These are phyloP conservation scores for Drosophila varians DNA, from an alignment of 1,140 invertebrate genomes.

Conservation along the genomic window DNA sequence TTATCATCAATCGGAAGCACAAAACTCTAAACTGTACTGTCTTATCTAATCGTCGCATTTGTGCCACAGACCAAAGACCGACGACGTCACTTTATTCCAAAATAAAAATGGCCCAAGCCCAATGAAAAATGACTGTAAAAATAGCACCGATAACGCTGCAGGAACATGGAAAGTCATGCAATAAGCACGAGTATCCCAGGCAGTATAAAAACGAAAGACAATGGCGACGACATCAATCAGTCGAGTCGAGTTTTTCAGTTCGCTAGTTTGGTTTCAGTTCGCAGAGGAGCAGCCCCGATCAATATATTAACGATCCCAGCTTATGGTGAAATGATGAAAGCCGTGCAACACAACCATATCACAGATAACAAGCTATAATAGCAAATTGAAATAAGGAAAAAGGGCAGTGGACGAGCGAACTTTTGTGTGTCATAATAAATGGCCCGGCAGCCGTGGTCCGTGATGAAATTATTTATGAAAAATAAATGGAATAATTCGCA, in stretches of 20 bases:
- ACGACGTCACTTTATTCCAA: conserved; percentile 30
- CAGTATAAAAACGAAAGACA: conserved; percentile 66
- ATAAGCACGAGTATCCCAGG: conserved; percentile 21
- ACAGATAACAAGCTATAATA: conserved; percentile 28
- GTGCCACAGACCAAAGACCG: background rate
- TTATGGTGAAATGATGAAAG: conserved; percentile 48
- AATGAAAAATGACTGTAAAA: conserved; percentile 44
- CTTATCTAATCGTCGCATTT: conserved; percentile 27
- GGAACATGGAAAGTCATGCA: conserved; percentile 35
- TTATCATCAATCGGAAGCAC: conserved; percentile 3
- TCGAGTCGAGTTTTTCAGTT: conserved; percentile 63
- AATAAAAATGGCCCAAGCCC: conserved; percentile 52
- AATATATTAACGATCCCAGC: conserved; percentile 39
- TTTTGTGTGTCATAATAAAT: conserved; percentile 38
- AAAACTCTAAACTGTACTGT: conserved; percentile 33
- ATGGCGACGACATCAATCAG: conserved; percentile 66
- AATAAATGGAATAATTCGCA: conserved; percentile 50
- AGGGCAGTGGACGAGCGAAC: background rate
- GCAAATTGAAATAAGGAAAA: conserved; percentile 21
- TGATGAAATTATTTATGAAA: conserved; percentile 81
- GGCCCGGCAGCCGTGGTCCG: conserved; percentile 28
- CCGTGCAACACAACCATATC: conserved; percentile 14
- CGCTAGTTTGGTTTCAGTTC: conserved; percentile 8
- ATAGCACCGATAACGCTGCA: conserved; percentile 27
- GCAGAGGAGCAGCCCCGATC: conserved; percentile 23